These are phyloP conservation scores for Tyria jacobaeae DNA, from an alignment of 2,888 invertebrate species.

Conservation along the genomic window DNA sequence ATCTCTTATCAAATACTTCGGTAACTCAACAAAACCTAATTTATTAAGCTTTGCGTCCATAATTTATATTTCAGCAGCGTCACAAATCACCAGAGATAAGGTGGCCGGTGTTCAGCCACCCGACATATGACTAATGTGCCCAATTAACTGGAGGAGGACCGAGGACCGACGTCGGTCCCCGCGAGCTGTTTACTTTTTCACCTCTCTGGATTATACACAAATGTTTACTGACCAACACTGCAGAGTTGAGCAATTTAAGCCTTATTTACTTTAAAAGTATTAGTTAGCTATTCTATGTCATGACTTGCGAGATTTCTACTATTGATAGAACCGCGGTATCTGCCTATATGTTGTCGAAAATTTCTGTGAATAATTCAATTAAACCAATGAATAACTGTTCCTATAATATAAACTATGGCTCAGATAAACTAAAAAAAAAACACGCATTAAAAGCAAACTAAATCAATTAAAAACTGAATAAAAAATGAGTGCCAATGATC, in stretches of 20 bases:
- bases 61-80: conserved; percentile 73
- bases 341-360: too few species aligned
- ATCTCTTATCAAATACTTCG: conserved; percentile 13
- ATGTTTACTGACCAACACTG: conserved; percentile 47
- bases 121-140: conserved; percentile 77
- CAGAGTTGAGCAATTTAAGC: conserved; percentile 14
- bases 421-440: too few species aligned
- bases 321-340: too few species aligned
- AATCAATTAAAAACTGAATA: too few species aligned
- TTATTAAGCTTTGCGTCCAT: conserved; percentile 60
- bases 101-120: conserved; percentile 61
- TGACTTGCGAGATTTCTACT: too few species aligned
- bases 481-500: too few species aligned
- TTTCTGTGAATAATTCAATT: too few species aligned
- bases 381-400: too few species aligned
- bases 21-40: conserved; percentile 43
- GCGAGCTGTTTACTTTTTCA: conserved; percentile 72
- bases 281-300: too few species aligned
- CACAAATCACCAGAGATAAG: conserved; percentile 81
- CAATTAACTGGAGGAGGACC: conserved; percentile 75
- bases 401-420: too few species aligned
- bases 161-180: conserved; percentile 36
- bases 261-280: neutral
- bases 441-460: too few species aligned
- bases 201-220: conserved; percentile 66